Conservation (phyloP, 1,140 invertebrate species). For the Sitodiplosis mosellana region DNA sequence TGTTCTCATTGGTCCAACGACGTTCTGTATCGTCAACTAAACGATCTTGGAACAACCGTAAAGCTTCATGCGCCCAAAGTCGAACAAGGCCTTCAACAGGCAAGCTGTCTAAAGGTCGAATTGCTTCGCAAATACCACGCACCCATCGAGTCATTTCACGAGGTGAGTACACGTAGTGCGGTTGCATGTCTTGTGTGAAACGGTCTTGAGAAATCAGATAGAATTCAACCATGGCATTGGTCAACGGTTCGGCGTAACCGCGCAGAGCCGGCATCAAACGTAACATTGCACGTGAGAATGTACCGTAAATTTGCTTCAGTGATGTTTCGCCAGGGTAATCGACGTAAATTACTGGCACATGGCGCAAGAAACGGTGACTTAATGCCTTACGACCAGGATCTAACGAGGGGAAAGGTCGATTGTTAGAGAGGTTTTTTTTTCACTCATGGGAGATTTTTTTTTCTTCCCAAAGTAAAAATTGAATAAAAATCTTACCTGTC, state of each 20-base stretch:
- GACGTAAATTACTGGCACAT: slow-evolving; percentile 98
- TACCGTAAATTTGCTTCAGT: slow-evolving; percentile 95
- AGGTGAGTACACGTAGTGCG: slow-evolving; percentile 99
- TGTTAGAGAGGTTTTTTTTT: no score
- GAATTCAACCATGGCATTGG: slow-evolving; percentile 98
- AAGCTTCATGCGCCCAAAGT: slow-evolving; percentile 95
- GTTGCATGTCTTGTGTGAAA: slow-evolving; percentile 99
- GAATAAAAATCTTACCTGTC: slow-evolving; percentile 29
- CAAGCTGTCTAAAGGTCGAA: slow-evolving; percentile 79
- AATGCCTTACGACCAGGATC: slow-evolving; percentile 97
- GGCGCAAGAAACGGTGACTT: slow-evolving; percentile 79
- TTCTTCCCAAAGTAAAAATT: no score
- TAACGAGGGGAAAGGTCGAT: no score
- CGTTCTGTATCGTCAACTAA: slow-evolving; percentile 89
- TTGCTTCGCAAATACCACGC: slow-evolving; percentile 95
- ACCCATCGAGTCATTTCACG: slow-evolving; percentile 99
- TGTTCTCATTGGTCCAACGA: slow-evolving; percentile 96
- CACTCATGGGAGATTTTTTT: no score
- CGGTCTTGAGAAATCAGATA: slow-evolving; percentile 92
- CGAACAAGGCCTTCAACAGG: slow-evolving; percentile 87
- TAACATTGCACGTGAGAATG: slow-evolving; percentile 94
- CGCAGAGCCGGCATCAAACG: slow-evolving; percentile 75
- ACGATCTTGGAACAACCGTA: slow-evolving; percentile 91
- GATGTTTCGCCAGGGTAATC: slow-evolving; percentile 98
- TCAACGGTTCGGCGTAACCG: slow-evolving; percentile 88